These are phyloP conservation scores for Megamerina dolium DNA, from an alignment of 2,888 invertebrate species.

Conservation along the genomic window DNA sequence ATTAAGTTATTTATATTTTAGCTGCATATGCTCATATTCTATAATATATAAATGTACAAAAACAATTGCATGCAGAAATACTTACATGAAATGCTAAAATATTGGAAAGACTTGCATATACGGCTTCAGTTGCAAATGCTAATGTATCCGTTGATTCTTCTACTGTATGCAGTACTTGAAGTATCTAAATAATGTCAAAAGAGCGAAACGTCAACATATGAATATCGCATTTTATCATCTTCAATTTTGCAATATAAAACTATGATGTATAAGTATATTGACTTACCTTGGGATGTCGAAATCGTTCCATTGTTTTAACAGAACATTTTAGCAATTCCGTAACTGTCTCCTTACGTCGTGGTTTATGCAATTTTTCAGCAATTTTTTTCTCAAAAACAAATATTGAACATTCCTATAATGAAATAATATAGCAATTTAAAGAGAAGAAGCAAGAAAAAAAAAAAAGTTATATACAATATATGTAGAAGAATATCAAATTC, in stretches of 20 bases:
- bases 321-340: conserved; percentile 78
- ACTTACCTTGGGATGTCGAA: conserved; percentile 72
- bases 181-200: conserved; percentile 45
- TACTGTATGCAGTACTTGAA: conserved; percentile 63
- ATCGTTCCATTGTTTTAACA: conserved; percentile 71
- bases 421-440: too few species aligned
- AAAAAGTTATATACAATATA: neutral
- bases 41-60: too few species aligned
- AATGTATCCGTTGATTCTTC: conserved; percentile 83
- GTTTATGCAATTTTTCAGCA: conserved; percentile 88
- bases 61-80: too few species aligned
- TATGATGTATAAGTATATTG: too few species aligned
- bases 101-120: conserved; percentile 83
- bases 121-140: conserved; percentile 91
- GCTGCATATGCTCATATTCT: too few species aligned
- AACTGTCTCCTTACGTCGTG: conserved; percentile 85
- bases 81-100: conserved; percentile 76
- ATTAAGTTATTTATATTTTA: too few species aligned
- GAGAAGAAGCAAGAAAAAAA: conserved; percentile 18
- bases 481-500: too few species aligned
- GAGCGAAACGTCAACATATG: neutral
- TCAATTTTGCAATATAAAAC: too few species aligned
- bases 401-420: conserved; percentile 86
- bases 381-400: conserved; percentile 90
- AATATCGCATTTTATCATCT: too few species aligned